Evolutionary conservation across 2,888 invertebrate species (phyloP), one percentile per base, ranked within the genome.

Genomic region (Cataglyphis livida): DNA sequence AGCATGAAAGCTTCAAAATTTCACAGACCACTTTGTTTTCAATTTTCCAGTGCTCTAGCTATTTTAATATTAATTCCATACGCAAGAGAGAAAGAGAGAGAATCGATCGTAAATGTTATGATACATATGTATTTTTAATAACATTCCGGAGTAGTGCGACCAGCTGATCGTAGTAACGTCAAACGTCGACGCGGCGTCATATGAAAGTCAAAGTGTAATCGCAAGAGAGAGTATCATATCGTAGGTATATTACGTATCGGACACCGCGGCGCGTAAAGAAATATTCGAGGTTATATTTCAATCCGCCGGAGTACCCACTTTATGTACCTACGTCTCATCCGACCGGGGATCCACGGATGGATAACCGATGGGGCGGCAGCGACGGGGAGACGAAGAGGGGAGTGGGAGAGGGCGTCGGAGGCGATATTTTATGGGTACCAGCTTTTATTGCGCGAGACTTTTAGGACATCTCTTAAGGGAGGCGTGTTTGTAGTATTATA

Each of bases 211-310:
- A 84, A 73, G 84, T 85, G 90, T 89, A 88, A 88, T 89, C 89
- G 84, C 82, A 81, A 88, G 85, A 79, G 85, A 79, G 65, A 84
- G 88, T 85, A 79, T 73, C 74, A 75, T 75, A 61, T 71, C 76
- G 79, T 81, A 70, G 48, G 79, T 84, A 71, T 54, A 51, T 51
- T 51, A 64, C 51, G 65, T 74, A 82, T 83, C 75, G 86, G 83
- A 81, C 81, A 83, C 21, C 32, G 41, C 32, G 32, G 44, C 81
- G 57, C 65, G 90, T 87, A 90, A 86, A 85, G 87, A 88, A 89
- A 90, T 90, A 90, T 90, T 84, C 82, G 76, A 68, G 71, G 87
- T 87, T 89, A 90, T 89, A 90, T 90, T 90, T 90, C 90, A 90
- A 90, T 90, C 90, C 84, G 78, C 48, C 88, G 74, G 74, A 87